phyloP scores from a whole-genome alignment of 2,888 invertebrate species.

The Aleiodes alternator region DNA sequence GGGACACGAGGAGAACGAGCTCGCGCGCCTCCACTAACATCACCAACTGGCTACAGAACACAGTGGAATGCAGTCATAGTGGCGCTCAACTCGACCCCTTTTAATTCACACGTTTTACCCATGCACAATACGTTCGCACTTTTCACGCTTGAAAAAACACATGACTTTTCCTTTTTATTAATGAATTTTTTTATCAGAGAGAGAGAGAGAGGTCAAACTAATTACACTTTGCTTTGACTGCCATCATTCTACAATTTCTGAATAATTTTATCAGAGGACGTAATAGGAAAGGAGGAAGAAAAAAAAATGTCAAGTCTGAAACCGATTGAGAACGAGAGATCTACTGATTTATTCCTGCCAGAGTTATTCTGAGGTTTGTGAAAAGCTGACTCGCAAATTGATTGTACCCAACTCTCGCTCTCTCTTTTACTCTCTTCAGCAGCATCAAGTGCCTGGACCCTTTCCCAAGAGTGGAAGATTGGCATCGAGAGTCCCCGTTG shows the following conservation, averaged over 20 bases:
- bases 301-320: neutral
- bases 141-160: too few relatives aligned
- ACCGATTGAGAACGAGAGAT: neutral
- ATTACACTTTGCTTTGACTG: too few relatives aligned
- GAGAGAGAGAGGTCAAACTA: too few relatives aligned
- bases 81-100: conserved; percentile 73
- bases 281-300: too few relatives aligned
- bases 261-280: too few relatives aligned
- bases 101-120: conserved; percentile 68
- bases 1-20: conserved; percentile 56
- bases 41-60: conserved; percentile 67
- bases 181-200: too few relatives aligned
- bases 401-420: neutral
- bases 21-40: neutral
- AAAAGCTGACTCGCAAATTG: conserved; percentile 19
- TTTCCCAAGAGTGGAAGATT: conserved; percentile 54
- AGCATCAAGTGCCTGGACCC: conserved; percentile 10
- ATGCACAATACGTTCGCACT: neutral
- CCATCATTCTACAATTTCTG: too few relatives aligned
- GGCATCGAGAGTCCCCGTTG: conserved; percentile 64
- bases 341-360: neutral
- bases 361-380: conserved; percentile 4
- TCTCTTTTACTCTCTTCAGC: neutral
- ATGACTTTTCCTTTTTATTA: too few relatives aligned
- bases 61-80: conserved; percentile 74